Evolutionary conservation across 2,797 vertebrate genomes (phyloP).

Genomic region (Mastacembelus armatus): DNA sequence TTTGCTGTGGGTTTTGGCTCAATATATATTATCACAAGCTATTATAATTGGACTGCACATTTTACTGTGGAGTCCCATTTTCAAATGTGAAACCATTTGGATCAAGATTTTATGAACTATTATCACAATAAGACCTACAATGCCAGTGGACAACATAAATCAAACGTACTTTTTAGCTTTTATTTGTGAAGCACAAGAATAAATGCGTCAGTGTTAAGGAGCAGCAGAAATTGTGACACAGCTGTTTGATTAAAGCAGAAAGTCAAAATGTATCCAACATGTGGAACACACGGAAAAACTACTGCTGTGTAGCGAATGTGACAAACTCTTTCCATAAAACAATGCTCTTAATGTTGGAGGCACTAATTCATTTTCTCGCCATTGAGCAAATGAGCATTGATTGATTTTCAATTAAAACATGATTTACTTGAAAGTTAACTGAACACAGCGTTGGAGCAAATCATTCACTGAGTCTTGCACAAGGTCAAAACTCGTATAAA

Average conservation of each 20-base stretch:
- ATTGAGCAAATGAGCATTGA: neutral
- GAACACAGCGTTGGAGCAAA: slow-evolving; percentile 14
- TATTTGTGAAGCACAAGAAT: slow-evolving; percentile 7
- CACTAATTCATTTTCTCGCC: neutral
- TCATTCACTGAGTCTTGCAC: slow-evolving; percentile 12
- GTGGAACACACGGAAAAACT: neutral
- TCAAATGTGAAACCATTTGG: slow-evolving; percentile 30
- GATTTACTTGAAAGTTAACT: slow-evolving; percentile 29
- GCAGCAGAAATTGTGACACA: no score
- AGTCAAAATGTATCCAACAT: neutral
- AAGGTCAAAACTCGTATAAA: slow-evolving; percentile 24
- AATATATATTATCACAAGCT: slow-evolving; percentile 17
- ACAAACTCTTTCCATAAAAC: slow-evolving; percentile 1
- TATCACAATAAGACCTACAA: slow-evolving; percentile 23
- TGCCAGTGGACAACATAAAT: slow-evolving; percentile 2
- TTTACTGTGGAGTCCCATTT: slow-evolving; percentile 19
- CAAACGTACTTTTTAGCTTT: slow-evolving; percentile 19
- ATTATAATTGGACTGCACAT: slow-evolving; percentile 14
- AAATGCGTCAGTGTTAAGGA: no score
- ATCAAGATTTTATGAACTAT: slow-evolving; percentile 23
- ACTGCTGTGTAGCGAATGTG: neutral
- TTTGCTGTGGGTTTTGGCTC: slow-evolving; percentile 30
- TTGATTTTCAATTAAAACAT: slow-evolving; percentile 5
- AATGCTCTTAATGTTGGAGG: neutral
- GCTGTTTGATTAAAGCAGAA: slow-evolving; percentile 15